phyloP scores from a whole-genome alignment of 2,113 vertebrate genomes.

The Cottus gobio region DNA sequence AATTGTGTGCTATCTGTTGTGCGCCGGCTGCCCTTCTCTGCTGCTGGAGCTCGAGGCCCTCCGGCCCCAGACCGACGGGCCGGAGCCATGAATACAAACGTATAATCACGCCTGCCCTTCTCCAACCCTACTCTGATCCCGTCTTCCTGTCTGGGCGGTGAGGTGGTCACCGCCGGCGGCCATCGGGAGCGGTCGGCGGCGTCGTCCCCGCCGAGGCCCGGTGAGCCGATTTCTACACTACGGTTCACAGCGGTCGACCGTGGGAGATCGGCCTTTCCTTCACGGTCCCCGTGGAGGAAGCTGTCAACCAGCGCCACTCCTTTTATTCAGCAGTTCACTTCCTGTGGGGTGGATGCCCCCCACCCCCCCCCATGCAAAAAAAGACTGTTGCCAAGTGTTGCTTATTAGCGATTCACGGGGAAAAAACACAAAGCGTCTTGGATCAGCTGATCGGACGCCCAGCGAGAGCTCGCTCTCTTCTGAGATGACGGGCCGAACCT shows the following conservation, averaged over 20 bases:
- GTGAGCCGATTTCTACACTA: slow-evolving; percentile 36
- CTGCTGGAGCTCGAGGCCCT: slow-evolving; percentile 2
- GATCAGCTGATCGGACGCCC: slow-evolving; percentile 13
- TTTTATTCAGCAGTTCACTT: slow-evolving; percentile 47
- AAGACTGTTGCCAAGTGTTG: slow-evolving; percentile 23
- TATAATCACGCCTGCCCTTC: slow-evolving; percentile 20
- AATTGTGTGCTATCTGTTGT: slow-evolving; percentile 32
- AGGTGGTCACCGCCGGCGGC: slow-evolving; percentile 20
- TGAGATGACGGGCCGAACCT: background rate
- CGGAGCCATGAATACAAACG: slow-evolving; percentile 41
- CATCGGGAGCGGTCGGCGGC: background rate
- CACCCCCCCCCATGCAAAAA: slow-evolving; percentile 26
- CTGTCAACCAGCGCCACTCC: slow-evolving; percentile 37
- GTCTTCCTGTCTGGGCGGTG: slow-evolving; percentile 25
- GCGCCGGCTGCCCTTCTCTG: slow-evolving; percentile 15
- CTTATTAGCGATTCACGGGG: slow-evolving; percentile 34
- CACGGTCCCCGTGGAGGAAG: slow-evolving; percentile 40
- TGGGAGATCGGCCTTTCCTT: slow-evolving; percentile 35
- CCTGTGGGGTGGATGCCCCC: slow-evolving; percentile 44
- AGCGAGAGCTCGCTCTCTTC: background rate
- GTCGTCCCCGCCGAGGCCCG: background rate
- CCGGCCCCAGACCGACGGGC: slow-evolving; percentile 12
- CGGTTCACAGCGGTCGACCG: slow-evolving; percentile 7
- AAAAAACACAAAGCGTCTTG: slow-evolving; percentile 34
- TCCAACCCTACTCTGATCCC: slow-evolving; percentile 19